Evolutionary conservation across 2,888 invertebrate species (phyloP).

Genomic region (Erynnis tages): DNA sequence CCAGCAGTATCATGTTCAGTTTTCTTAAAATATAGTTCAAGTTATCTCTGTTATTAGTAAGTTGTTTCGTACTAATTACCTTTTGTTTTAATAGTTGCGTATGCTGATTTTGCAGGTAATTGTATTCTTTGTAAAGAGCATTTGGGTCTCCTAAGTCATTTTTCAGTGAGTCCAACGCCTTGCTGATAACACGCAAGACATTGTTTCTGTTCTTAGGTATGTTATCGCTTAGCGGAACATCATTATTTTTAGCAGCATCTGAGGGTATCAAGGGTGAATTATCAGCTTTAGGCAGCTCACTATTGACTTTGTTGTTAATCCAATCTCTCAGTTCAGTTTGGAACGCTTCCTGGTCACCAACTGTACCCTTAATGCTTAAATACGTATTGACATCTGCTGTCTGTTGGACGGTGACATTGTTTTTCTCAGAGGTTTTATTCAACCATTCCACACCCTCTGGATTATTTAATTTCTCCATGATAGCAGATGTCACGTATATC

Average conservation of each 20-base stretch:
- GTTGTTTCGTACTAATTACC: conserved; percentile 51
- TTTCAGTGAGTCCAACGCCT: conserved; percentile 60
- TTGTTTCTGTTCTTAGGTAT: conserved; percentile 62
- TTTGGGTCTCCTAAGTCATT: conserved; percentile 77
- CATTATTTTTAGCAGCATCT: too few species aligned
- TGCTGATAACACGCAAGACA: conserved; percentile 52
- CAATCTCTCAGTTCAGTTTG: conserved; percentile 72
- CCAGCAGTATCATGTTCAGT: conserved; percentile 82
- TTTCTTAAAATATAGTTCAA: conserved; percentile 71
- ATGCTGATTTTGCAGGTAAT: conserved; percentile 64
- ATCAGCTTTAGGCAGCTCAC: not conserved
- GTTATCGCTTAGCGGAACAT: conserved; percentile 36
- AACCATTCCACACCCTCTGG: conserved; percentile 74
- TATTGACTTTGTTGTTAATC: conserved; percentile 39
- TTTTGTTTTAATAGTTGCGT: conserved; percentile 61
- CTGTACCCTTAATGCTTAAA: conserved; percentile 73
- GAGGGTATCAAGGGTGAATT: too few species aligned
- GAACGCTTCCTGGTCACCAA: conserved; percentile 74
- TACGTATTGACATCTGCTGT: conserved; percentile 60
- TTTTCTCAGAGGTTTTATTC: conserved; percentile 49
- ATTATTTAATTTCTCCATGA: conserved; percentile 69
- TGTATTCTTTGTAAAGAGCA: conserved; percentile 65
- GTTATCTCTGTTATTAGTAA: conserved; percentile 54
- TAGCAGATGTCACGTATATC: conserved; percentile 72
- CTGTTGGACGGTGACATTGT: conserved; percentile 58